Evolutionary conservation across 2,888 invertebrate species (phyloP), one percentile per base, ranked within the genome.

Genomic region (Microdon myrmicae): DNA sequence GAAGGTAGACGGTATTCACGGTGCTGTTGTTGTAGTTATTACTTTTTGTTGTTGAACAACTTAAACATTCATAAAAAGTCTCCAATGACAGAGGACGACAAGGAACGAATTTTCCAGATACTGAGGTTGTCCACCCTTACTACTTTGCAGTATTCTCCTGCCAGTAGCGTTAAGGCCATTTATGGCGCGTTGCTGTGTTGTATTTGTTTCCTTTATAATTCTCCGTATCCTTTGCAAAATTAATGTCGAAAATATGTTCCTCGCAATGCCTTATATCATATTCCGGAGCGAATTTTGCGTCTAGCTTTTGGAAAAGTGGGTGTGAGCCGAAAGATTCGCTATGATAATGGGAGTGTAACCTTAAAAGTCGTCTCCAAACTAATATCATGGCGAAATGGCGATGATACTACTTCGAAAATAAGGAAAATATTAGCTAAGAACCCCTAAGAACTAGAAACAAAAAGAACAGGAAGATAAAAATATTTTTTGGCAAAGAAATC

Each of bases 241-340:
- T 66, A 66, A 66, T 66, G 66, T 19, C 25, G 23, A 48, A 66
- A 66, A 59, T 66, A 66, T 66, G 59, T 66, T 59, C 29, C 28
- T 54, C 48, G 44, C 48, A 35, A 58, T 66, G 66, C 44, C 44
- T 53, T 66, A 59, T 56, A 25, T 39, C 56, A 58, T 58, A 47
- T 58, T 28, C 23, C 26, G 20, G 25, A n/a, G n/a, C n/a, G 41
- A 49, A 41, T 58, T 55, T 32, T 12, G 17, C 47, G 31, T 35
- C 41, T 37, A 38, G 31, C 29, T 22, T 19, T 32, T 16, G 16
- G 8, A 8, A 8, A 9, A 14, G 7, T 10, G 31, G 7, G 35
- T n/a, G 13, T n/a, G 37, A 6, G 25, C 8, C 13, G 43, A n/a
- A n/a, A n/a, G n/a, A n/a, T n/a, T n/a, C n/a, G n/a, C n/a, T n/a